Evolutionary conservation across 2,113 vertebrate species (phyloP).

Genomic region (Chloroceryle aenea): DNA sequence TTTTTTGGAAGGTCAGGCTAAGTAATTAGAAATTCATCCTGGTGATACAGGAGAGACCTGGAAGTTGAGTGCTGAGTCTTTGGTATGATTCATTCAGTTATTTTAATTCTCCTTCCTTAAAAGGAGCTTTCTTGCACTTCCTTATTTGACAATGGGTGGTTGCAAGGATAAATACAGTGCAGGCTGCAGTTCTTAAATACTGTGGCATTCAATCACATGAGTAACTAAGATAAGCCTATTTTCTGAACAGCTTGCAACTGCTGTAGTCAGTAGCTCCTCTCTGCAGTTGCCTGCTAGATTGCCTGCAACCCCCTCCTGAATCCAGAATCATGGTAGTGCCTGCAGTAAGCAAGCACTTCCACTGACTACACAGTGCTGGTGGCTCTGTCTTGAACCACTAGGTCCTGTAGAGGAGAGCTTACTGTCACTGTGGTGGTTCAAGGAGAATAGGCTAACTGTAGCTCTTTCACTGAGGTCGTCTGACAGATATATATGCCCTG

Average conservation of each 20-base stretch:
- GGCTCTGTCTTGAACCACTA: background rate
- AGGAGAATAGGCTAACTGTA: background rate
- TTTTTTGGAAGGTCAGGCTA: background rate
- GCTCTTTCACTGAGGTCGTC: background rate
- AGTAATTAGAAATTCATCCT: background rate
- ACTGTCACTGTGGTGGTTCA: background rate
- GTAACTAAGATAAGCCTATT: slow-evolving; percentile 41
- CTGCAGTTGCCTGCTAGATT: background rate
- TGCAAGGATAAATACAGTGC: slow-evolving; percentile 34
- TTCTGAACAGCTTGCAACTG: slow-evolving; percentile 35
- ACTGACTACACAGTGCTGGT: fast-evolving
- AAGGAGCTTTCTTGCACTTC: slow-evolving; percentile 42
- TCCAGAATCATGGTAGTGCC: background rate
- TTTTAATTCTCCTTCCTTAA: slow-evolving; percentile 57
- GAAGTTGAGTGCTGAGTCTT: slow-evolving; percentile 4
- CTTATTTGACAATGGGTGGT: slow-evolving; percentile 26
- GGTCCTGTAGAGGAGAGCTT: background rate
- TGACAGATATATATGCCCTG: background rate
- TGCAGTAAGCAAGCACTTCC: background rate
- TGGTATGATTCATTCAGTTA: slow-evolving; percentile 57
- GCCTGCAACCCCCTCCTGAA: background rate
- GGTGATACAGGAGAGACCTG: background rate
- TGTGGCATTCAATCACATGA: slow-evolving; percentile 2
- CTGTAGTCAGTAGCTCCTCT: background rate
- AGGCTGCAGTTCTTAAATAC: slow-evolving; percentile 10